phyloP scores from a whole-genome alignment of 2,888 invertebrate genomes.

The Ormyrus labotus region DNA sequence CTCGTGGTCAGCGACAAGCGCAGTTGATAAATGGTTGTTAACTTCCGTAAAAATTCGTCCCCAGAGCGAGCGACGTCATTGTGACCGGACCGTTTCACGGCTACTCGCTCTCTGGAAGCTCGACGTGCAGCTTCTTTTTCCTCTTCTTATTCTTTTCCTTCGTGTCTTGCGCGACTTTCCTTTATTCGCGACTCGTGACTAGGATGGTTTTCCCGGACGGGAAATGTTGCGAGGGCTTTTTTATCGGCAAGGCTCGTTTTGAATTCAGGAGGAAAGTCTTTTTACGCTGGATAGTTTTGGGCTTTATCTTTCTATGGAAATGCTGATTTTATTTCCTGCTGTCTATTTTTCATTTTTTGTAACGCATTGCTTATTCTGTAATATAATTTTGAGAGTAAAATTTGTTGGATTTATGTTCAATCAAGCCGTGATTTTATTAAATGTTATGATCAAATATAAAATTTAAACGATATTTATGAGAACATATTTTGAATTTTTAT shows the following conservation, averaged over 20 bases:
- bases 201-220: slow-evolving; percentile 33
- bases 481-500: no score
- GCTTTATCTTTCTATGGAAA: neutral
- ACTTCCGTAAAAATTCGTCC: slow-evolving; percentile 45
- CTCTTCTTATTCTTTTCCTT: slow-evolving; percentile 2
- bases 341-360: no score
- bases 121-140: slow-evolving; percentile 31
- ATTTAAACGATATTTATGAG: no score
- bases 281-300: neutral
- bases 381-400: no score
- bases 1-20: neutral
- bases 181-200: slow-evolving; percentile 42
- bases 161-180: neutral
- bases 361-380: no score
- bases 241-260: slow-evolving; percentile 9
- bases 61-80: slow-evolving; percentile 18
- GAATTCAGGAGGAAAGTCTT: neutral
- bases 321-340: no score
- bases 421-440: no score
- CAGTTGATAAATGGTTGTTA: slow-evolving; percentile 45
- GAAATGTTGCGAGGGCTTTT: slow-evolving; percentile 26
- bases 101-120: neutral
- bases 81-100: slow-evolving; percentile 42
- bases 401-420: no score
- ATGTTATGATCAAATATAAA: no score